These are phyloP conservation scores for Nautilus pompilius DNA, from an alignment of 1,140 invertebrate species.

Conservation along the genomic window DNA sequence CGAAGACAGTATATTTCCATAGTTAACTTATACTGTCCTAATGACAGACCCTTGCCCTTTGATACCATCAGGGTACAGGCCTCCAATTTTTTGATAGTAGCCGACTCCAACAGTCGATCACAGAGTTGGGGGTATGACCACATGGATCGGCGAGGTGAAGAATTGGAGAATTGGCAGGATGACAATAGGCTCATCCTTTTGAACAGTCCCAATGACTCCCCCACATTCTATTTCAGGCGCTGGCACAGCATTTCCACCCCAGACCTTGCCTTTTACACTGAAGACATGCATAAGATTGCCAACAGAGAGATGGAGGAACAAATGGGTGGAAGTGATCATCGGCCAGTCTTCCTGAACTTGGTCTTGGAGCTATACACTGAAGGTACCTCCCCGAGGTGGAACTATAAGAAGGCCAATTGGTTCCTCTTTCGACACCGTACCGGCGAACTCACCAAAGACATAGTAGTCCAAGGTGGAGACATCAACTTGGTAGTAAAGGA, in stretches of 20 bases:
- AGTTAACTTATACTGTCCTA: too few species aligned
- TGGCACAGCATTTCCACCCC: slow-evolving; percentile 14
- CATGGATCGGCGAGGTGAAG: too few species aligned
- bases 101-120: too few species aligned
- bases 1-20: too few species aligned
- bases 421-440: background rate
- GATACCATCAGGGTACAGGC: too few species aligned
- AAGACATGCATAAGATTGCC: slow-evolving; percentile 10
- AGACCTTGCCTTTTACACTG: slow-evolving; percentile 15
- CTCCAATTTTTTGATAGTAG: too few species aligned
- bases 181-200: too few species aligned
- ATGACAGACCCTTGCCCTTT: too few species aligned
- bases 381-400: too few species aligned
- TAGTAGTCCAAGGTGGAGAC: background rate
- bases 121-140: too few species aligned
- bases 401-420: slow-evolving; percentile 6
- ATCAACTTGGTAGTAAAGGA: background rate
- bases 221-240: slow-evolving; percentile 9
- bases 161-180: too few species aligned
- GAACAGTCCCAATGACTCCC: slow-evolving; percentile 15
- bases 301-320: slow-evolving; percentile 3
- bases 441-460: background rate
- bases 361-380: too few species aligned
- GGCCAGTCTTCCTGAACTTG: slow-evolving; percentile 9
- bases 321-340: slow-evolving; percentile 9